Conservation (phyloP, 53 echinoderm and acorn worm species). For the Zoroaster sp. region DNA sequence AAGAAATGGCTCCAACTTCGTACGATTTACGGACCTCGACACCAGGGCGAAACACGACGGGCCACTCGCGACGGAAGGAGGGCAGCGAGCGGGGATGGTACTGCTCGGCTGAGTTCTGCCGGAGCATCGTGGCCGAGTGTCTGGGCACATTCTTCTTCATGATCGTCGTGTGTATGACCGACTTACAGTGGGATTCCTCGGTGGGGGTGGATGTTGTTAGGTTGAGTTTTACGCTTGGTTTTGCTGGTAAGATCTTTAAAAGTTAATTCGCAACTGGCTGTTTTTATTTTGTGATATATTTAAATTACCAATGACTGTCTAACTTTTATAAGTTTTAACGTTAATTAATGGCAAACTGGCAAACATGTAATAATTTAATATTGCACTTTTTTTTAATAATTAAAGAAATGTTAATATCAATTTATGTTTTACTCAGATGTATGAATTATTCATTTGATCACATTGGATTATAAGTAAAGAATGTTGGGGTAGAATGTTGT, state of each 20-base stretch:
- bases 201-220: slow-evolving; percentile 58
- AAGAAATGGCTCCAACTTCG: slow-evolving; percentile 16
- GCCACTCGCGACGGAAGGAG: not conserved
- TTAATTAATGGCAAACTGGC: no score
- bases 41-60: not conserved
- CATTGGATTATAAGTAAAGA: no score
- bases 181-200: slow-evolving; percentile 64
- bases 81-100: slow-evolving; percentile 8
- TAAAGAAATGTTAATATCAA: no score
- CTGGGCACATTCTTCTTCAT: slow-evolving; percentile 93
- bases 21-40: slow-evolving; percentile 3
- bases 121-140: slow-evolving; percentile 89
- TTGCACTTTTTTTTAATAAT: no score
- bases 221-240: slow-evolving; percentile 82
- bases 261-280: no score
- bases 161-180: slow-evolving; percentile 76
- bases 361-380: no score
- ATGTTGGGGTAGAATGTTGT: no score
- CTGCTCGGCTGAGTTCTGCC: slow-evolving; percentile 87
- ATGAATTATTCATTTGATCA: no score
- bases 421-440: no score
- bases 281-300: not conserved
- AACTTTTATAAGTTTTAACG: not conserved
- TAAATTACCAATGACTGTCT: not conserved
- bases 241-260: slow-evolving; percentile 67